A percentile compares a stretch with the other conserved stretches of the same genome.
These are phyloP conservation scores for Aplocera efformata DNA, from an alignment of 2,888 invertebrate species.

Conservation along the genomic window DNA sequence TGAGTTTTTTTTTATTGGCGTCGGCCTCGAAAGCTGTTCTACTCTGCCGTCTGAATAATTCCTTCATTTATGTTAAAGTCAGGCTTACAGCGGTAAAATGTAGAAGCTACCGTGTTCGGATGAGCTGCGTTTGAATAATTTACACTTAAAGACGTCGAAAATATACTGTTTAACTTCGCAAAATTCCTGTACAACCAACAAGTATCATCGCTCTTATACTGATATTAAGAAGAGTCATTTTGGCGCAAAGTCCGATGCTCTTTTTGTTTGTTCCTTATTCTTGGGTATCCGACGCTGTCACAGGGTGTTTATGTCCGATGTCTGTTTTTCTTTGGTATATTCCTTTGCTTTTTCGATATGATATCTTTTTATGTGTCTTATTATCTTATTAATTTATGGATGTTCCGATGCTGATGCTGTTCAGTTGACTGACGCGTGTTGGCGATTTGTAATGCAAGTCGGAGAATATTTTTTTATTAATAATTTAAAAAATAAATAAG, in stretches of 20 bases:
- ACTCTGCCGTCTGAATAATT: slow-evolving; percentile 59
- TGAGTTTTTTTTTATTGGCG: too few species aligned
- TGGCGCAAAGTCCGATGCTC: slow-evolving; percentile 16
- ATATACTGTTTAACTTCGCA: slow-evolving; percentile 43
- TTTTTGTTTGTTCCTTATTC: slow-evolving; percentile 42
- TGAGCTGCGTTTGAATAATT: slow-evolving; percentile 73
- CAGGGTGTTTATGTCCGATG: slow-evolving; percentile 44
- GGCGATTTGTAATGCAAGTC: slow-evolving; percentile 13
- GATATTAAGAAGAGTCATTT: slow-evolving; percentile 26
- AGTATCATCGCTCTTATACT: slow-evolving; percentile 27
- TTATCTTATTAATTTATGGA: slow-evolving; percentile 55
- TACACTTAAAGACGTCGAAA: slow-evolving; percentile 70
- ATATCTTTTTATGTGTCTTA: slow-evolving; percentile 59
- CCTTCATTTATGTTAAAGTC: slow-evolving; percentile 63
- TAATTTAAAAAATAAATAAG: too few species aligned
- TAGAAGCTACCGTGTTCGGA: slow-evolving; percentile 57
- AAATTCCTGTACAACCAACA: slow-evolving; percentile 18
- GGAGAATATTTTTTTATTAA: slow-evolving; percentile 6
- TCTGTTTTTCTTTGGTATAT: slow-evolving; percentile 21
- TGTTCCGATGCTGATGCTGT: slow-evolving; percentile 34
- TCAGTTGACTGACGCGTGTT: slow-evolving; percentile 27
- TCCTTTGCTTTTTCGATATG: slow-evolving; percentile 47
- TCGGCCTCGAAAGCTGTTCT: too few species aligned
- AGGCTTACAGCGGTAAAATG: slow-evolving; percentile 62
- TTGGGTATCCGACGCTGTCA: slow-evolving; percentile 55